phyloP scores from a whole-genome alignment of 2,888 invertebrate genomes.

The Platycheirus rosarum region DNA sequence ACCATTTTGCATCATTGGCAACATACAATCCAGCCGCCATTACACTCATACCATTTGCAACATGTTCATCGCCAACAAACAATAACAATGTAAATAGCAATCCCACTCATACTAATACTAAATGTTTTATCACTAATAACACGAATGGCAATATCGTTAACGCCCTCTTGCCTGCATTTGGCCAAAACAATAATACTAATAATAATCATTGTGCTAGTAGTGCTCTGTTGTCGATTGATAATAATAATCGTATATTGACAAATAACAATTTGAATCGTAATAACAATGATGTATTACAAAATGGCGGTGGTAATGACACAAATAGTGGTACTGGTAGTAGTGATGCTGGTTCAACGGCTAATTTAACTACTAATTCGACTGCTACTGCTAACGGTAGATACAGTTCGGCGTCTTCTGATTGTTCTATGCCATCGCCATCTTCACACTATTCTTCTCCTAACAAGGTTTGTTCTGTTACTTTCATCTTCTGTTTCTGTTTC shows the following conservation, averaged over 20 bases:
- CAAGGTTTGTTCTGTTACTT: conserved; percentile 81
- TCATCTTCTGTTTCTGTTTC: conserved; percentile 41
- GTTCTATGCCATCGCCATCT: conserved; percentile 83
- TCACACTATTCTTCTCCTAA: conserved; percentile 83
- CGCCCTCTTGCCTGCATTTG: conserved; percentile 77
- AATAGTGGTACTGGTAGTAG: conserved; percentile 74
- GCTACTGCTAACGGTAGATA: conserved; percentile 80
- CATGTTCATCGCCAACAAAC: conserved; percentile 76
- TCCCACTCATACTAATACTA: conserved; percentile 82
- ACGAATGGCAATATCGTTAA: conserved; percentile 55
- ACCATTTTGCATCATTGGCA: conserved; percentile 78
- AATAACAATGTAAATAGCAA: conserved; percentile 82
- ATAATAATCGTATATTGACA: conserved; percentile 63
- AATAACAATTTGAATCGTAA: conserved; percentile 34
- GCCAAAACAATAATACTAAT: conserved; percentile 57
- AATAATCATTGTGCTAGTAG: conserved; percentile 76
- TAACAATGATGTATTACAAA: conserved; percentile 34
- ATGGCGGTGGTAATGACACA: conserved; percentile 68
- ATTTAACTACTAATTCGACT: conserved; percentile 76
- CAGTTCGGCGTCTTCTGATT: conserved; percentile 83
- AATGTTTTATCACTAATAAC: conserved; percentile 77
- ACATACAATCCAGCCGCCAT: conserved; percentile 76
- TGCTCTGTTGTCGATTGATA: conserved; percentile 72
- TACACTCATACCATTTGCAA: conserved; percentile 78
- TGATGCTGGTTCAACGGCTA: conserved; percentile 75